Conservation (phyloP, 2,797 vertebrate species). For the Syngnathus acus region DNA sequence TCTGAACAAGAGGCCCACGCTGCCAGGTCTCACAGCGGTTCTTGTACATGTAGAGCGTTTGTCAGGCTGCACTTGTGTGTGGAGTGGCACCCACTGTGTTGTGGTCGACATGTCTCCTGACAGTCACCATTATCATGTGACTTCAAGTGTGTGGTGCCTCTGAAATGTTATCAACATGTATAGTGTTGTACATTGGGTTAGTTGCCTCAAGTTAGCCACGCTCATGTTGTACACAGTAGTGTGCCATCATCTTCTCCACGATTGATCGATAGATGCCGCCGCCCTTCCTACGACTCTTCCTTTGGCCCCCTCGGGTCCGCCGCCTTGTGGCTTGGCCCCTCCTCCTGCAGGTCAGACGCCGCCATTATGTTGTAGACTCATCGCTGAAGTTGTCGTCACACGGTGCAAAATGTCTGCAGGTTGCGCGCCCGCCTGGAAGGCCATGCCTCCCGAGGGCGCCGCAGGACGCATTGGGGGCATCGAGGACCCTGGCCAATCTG, state of each 20-base stretch:
- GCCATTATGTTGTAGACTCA: too few species aligned
- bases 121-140: background rate
- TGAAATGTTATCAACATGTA: too few species aligned
- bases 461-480: slow-evolving; percentile 14
- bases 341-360: slow-evolving; percentile 40
- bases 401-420: background rate
- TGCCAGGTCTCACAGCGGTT: slow-evolving; percentile 32
- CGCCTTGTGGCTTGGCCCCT: slow-evolving; percentile 18
- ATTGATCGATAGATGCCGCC: slow-evolving; percentile 24
- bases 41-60: background rate
- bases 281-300: slow-evolving; percentile 6
- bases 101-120: background rate
- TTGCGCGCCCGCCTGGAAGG: slow-evolving; percentile 20
- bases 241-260: slow-evolving; percentile 1
- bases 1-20: slow-evolving; percentile 69
- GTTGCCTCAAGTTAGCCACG: too few species aligned
- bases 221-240: background rate
- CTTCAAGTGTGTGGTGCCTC: background rate
- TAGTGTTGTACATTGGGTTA: too few species aligned
- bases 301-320: slow-evolving; percentile 17
- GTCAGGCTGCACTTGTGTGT: background rate
- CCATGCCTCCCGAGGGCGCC: slow-evolving; percentile 21
- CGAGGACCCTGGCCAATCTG: slow-evolving; percentile 27
- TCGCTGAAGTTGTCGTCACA: background rate
- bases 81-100: background rate